A percentile compares a stretch with the other conserved stretches of the same genome.
These are phyloP conservation scores for Latrodectus hesperus DNA, from an alignment of 2,888 invertebrate species.

Conservation along the genomic window DNA sequence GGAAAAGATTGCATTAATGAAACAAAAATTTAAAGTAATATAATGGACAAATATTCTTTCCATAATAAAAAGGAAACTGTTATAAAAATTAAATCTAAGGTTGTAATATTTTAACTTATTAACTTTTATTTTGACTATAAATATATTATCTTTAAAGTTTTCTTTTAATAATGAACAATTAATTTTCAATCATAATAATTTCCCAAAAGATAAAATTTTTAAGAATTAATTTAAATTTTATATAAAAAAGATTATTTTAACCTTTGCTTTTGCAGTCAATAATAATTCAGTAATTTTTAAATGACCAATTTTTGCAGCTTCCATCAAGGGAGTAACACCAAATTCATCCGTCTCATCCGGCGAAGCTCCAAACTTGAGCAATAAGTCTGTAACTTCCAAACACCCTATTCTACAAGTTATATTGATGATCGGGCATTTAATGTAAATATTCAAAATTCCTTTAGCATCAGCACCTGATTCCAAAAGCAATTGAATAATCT, in stretches of 20 bases:
- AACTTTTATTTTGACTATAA: too few species aligned
- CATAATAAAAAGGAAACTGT: too few species aligned
- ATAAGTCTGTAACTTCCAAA: conserved; percentile 88
- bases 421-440: conserved; percentile 83
- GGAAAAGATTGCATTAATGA: not conserved
- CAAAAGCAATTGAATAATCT: conserved; percentile 89
- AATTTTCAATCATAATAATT: not conserved
- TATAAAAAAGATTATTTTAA: conserved; percentile 57
- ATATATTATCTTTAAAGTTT: not conserved
- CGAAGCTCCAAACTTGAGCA: conserved; percentile 93
- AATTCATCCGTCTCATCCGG: conserved; percentile 89
- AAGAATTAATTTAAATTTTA: too few species aligned
- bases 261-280: conserved; percentile 76
- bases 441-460: conserved; percentile 79
- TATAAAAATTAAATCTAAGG: too few species aligned
- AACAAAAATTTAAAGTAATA: too few species aligned
- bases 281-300: conserved; percentile 83
- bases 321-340: conserved; percentile 89
- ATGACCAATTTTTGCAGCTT: conserved; percentile 91
- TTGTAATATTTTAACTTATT: too few species aligned
- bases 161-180: not conserved
- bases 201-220: too few species aligned
- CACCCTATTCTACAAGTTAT: conserved; percentile 93
- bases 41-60: too few species aligned
- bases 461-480: conserved; percentile 92